Conservation (phyloP, 1,140 invertebrate genomes). For the Sinella curviseta region DNA sequence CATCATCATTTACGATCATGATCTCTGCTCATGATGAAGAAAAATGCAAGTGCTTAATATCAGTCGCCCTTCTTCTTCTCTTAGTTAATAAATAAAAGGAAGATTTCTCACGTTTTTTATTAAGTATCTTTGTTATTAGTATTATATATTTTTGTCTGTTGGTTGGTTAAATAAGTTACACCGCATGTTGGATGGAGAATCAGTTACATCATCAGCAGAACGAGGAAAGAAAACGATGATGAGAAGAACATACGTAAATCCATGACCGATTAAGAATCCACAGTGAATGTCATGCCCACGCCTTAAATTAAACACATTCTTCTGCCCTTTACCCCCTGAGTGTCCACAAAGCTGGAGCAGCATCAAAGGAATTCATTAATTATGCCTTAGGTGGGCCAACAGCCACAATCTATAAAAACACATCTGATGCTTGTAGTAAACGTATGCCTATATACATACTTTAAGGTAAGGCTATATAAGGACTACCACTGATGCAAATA, state of each 20-base stretch:
- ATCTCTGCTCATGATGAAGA: neutral
- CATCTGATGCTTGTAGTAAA: too few species aligned
- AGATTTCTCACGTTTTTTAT: neutral
- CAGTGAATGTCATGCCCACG: constrained; percentile 45
- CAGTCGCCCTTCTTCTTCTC: neutral
- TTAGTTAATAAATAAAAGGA: neutral
- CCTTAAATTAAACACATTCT: constrained; percentile 48
- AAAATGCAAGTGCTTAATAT: neutral
- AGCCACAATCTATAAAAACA: too few species aligned
- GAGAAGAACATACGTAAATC: constrained; percentile 16
- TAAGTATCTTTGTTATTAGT: neutral
- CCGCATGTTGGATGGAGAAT: too few species aligned
- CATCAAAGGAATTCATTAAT: constrained; percentile 48
- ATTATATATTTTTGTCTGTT: too few species aligned
- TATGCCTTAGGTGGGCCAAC: constrained; percentile 46
- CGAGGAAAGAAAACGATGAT: neutral
- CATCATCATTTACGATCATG: neutral
- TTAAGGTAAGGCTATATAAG: too few species aligned
- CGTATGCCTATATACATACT: too few species aligned
- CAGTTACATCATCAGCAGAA: neutral
- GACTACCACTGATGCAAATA: neutral
- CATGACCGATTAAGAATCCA: constrained; percentile 46
- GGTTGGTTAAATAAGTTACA: too few species aligned
- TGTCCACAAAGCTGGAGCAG: neutral
- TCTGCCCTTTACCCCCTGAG: constrained; percentile 42